These are phyloP conservation scores for Tridacna crocea DNA, from an alignment of 2,888 invertebrate genomes.

Conservation along the genomic window DNA sequence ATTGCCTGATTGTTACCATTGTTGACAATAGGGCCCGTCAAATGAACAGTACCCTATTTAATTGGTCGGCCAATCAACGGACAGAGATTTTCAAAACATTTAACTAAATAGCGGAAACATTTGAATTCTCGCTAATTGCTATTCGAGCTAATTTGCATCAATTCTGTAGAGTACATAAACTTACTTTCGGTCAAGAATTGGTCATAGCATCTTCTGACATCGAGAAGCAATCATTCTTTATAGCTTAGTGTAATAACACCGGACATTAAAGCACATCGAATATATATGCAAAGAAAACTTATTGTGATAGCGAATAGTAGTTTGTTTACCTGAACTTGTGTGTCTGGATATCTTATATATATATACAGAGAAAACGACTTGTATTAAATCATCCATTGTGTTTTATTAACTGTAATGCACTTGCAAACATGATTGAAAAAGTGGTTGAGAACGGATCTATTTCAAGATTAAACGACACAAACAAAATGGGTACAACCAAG, in stretches of 20 bases:
- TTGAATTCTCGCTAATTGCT: constrained; percentile 40
- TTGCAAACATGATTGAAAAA: constrained; percentile 28
- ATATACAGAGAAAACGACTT: no score
- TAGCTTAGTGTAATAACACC: no score
- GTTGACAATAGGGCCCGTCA: constrained; percentile 57
- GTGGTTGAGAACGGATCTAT: not conserved
- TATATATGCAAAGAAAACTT: no score
- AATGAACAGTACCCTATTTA: constrained; percentile 53
- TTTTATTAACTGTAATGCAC: not conserved
- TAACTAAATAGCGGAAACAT: constrained; percentile 3
- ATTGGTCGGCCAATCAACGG: constrained; percentile 62
- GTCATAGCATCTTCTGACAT: constrained; percentile 20
- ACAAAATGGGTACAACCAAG: constrained; percentile 22
- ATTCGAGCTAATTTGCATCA: constrained; percentile 39
- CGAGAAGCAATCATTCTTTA: constrained; percentile 9
- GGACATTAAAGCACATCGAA: no score
- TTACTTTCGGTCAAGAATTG: not conserved
- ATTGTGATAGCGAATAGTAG: no score
- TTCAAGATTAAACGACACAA: not conserved
- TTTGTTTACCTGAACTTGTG: no score
- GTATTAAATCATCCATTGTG: not conserved
- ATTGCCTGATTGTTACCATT: constrained; percentile 50
- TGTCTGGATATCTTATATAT: no score
- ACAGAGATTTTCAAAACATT: constrained; percentile 48
- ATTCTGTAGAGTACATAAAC: constrained; percentile 39